Percentiles rank a stretch among this genome's conserved stretches.
Evolutionary conservation across 2,888 invertebrate species (phyloP).

Genomic region (Cheilosia variabilis): DNA sequence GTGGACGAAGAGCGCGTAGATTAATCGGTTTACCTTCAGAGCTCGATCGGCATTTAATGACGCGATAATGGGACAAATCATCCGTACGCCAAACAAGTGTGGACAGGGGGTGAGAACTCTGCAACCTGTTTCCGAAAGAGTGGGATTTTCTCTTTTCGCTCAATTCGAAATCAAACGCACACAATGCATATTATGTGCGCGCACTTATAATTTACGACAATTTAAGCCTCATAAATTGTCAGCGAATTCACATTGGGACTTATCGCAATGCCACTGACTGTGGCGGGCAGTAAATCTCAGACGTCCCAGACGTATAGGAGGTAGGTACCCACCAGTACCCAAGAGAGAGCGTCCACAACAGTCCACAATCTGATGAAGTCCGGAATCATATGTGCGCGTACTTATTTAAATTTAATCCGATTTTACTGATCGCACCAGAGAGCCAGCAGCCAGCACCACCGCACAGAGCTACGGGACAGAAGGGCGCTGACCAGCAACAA

Average conservation of each 20-base stretch:
- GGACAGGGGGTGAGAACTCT: constrained; percentile 53
- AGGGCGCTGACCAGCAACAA: constrained; percentile 54
- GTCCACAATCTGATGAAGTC: constrained; percentile 71
- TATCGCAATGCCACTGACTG: constrained; percentile 67
- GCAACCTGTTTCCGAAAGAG: constrained; percentile 58
- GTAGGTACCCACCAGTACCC: constrained; percentile 28
- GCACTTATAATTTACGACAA: constrained; percentile 72
- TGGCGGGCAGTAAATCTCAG: constrained; percentile 70
- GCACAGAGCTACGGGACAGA: constrained; percentile 57
- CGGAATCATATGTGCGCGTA: constrained; percentile 70
- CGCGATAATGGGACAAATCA: constrained; percentile 65
- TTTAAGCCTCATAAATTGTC: constrained; percentile 74
- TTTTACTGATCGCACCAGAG: constrained; percentile 68
- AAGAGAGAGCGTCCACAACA: constrained; percentile 38
- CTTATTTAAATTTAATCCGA: constrained; percentile 76
- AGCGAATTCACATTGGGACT: constrained; percentile 66
- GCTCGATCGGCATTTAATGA: constrained; percentile 63
- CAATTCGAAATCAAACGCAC: constrained; percentile 19
- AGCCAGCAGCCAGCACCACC: constrained; percentile 32
- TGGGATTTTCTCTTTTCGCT: constrained; percentile 16
- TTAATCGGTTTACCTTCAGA: constrained; percentile 70
- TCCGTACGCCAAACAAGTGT: constrained; percentile 54
- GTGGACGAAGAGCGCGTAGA: not conserved
- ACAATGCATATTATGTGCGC: constrained; percentile 32
- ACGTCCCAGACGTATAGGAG: constrained; percentile 23